Conservation (phyloP, 2,113 vertebrate genomes). For the Chrysemys picta region DNA sequence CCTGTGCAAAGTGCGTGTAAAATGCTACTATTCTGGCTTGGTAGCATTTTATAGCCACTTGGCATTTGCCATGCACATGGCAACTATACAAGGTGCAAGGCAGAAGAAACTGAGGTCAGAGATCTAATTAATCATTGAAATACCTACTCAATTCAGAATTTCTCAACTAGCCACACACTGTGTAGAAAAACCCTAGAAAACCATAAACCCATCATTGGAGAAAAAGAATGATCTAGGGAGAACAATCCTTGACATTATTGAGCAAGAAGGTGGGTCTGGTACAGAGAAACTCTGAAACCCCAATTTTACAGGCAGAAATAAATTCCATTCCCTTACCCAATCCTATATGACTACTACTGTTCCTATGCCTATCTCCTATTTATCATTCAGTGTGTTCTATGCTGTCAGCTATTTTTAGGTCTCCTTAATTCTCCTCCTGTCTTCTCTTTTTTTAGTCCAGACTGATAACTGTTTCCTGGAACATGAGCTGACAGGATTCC, state of each 20-base stretch:
- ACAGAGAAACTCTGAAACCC: background rate
- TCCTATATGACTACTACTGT: background rate
- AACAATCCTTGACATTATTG: background rate
- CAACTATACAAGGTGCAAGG: background rate
- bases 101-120: background rate
- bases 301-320: background rate
- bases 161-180: background rate
- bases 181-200: background rate
- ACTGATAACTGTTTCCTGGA: constrained; percentile 17
- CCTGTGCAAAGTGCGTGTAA: background rate
- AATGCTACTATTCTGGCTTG: background rate
- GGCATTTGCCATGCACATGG: background rate
- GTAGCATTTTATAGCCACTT: background rate
- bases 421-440: background rate
- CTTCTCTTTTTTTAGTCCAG: background rate
- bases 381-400: background rate
- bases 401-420: constrained; percentile 19
- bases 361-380: background rate
- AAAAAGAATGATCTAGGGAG: background rate
- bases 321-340: constrained; percentile 1
- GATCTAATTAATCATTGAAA: background rate
- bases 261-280: background rate
- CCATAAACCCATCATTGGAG: background rate
- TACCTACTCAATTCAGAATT: background rate
- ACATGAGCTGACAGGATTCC: background rate